These are phyloP conservation scores for Pteromalus puparum DNA, from an alignment of 1,140 invertebrate genomes.

Conservation along the genomic window DNA sequence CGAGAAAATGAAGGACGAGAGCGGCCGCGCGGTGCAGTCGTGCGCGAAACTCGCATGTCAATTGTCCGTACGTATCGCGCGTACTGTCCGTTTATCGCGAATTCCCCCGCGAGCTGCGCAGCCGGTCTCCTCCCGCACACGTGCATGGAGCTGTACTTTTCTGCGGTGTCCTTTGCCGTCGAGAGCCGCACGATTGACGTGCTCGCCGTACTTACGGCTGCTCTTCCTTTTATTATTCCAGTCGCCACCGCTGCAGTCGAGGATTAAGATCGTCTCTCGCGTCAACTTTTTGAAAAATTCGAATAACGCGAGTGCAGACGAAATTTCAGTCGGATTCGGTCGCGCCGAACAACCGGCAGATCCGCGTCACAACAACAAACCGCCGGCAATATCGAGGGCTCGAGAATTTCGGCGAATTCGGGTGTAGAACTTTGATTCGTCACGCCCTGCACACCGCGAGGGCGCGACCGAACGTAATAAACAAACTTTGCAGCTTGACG, in stretches of 20 bases:
- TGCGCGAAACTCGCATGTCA: conserved; percentile 30
- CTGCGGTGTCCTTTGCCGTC: conserved; percentile 9
- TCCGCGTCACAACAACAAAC: too few relatives aligned
- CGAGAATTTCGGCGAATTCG: not conserved
- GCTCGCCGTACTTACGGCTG: not conserved
- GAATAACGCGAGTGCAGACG: not conserved
- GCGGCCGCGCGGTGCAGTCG: not conserved
- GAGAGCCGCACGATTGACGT: conserved; percentile 16
- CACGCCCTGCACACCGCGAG: too few relatives aligned
- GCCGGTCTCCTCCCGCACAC: not conserved
- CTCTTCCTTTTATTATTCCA: not conserved
- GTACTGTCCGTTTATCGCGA: not conserved
- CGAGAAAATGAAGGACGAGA: conserved; percentile 7
- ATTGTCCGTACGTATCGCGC: conserved; percentile 25
- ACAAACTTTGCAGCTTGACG: conserved; percentile 37
- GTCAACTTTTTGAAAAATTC: not conserved
- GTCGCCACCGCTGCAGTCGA: not conserved
- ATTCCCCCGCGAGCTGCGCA: not conserved
- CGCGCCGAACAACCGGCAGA: too few relatives aligned
- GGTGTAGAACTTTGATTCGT: conserved; percentile 36
- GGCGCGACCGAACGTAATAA: conserved; percentile 12
- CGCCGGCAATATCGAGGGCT: not conserved
- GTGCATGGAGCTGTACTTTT: not conserved
- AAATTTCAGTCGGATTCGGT: too few relatives aligned
- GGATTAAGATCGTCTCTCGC: not conserved